Base-by-base conservation (phyloP, 2,888 invertebrate species). In the Nudaria mundana region DNA sequence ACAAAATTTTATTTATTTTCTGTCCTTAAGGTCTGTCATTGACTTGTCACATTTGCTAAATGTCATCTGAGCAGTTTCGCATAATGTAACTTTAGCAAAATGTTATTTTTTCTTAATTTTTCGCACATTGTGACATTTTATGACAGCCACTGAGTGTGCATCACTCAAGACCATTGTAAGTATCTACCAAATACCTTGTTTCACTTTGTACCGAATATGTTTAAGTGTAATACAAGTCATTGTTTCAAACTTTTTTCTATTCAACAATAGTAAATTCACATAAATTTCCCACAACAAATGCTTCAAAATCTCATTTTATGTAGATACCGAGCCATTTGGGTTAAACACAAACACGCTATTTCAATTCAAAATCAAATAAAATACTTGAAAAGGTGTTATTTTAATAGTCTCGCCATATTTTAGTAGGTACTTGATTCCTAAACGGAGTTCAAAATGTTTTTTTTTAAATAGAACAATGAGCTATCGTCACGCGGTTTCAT, bases 381-480 rank as follows among this genome's bases (percentile, higher is more conserved):
- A 22, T 15, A 3, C 31, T 36, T 16, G n/a, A 40, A 53, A 46
- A 49, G 39, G 37, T 35, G 39, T 47, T 42, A 40, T 48, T 55
- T 49, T 53, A 38, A 39, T 37, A 28, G 35, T 40, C 55, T 49
- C 43, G 42, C 43, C 40, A 43, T 31, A 40, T 35, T 53, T 33
- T 53, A 25, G 13, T 30, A 29, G 31, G n/a, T n/a, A n/a, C 18
- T 18, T 18, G 18, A 18, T 43, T 50, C 32, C 39, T 40, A 41
- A 35, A 44, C 37, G 39, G 44, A 39, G 40, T 48, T 38, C 24
- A 30, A 50, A 52, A 39, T 39, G 34, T 7, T 7, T 32, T 48
- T 56, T 48, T 36, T 48, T 46, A 48, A 50, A 42, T 52, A 56
- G 53, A 56, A 52, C 45, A 48, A 40, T 44, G 40, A 48, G 50